These are phyloP conservation scores for Eupeodes luniger DNA, from an alignment of 2,888 invertebrate genomes.

Conservation along the genomic window DNA sequence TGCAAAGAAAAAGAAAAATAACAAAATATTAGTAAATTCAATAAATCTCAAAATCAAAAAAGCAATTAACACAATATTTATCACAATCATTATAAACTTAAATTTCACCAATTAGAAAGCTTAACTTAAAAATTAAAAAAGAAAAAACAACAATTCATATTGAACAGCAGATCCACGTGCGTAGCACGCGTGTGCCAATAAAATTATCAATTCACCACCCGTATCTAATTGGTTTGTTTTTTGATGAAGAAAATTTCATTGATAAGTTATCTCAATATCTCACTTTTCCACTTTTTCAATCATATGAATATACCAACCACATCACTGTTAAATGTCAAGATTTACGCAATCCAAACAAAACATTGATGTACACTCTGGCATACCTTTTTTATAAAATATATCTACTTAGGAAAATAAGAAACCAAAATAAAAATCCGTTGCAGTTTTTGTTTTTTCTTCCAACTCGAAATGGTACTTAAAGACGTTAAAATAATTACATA, in stretches of 20 bases:
- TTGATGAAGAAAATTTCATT: conserved; percentile 6
- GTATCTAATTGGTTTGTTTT: conserved; percentile 29
- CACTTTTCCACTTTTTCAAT: conserved; percentile 6
- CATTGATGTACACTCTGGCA: background rate
- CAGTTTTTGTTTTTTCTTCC: conserved; percentile 13
- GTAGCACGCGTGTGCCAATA: conserved; percentile 43
- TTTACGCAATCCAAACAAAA: conserved; percentile 65
- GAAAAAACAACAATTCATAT: conserved; percentile 7
- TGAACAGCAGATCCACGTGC: conserved; percentile 14
- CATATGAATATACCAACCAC: conserved; percentile 10
- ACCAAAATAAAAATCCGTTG: conserved; percentile 39
- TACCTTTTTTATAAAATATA: background rate
- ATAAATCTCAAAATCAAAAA: background rate
- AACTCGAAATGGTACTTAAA: conserved; percentile 31
- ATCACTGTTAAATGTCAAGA: conserved; percentile 60
- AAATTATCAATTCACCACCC: conserved; percentile 39
- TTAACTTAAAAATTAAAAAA: conserved; percentile 10
- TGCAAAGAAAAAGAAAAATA: conserved; percentile 40
- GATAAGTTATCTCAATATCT: conserved; percentile 42
- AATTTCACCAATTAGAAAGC: conserved; percentile 50
- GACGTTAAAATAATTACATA: conserved; percentile 42
- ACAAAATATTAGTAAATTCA: background rate
- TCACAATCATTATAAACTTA: background rate
- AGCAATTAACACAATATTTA: conserved; percentile 2
- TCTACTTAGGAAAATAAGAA: conserved; percentile 21